Conservation (phyloP, 53 echinoderm and acorn worm species). For the Patiria pectinifera region DNA sequence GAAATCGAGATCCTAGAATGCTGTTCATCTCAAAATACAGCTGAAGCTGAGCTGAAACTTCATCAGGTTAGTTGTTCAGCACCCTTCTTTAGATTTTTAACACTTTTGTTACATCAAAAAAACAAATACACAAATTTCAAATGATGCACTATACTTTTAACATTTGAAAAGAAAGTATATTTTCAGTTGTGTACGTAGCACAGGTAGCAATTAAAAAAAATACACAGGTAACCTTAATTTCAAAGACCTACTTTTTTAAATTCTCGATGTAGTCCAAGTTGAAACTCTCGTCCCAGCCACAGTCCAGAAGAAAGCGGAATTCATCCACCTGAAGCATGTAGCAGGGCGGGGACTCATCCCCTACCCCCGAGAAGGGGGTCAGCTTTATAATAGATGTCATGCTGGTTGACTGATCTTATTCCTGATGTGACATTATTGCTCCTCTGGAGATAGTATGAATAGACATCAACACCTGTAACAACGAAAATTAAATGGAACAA, state of each 20-base stretch:
- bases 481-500: not conserved
- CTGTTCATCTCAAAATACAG: too few relatives aligned
- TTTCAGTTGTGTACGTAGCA: too few relatives aligned
- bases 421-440: not conserved
- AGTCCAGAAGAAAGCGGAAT: slow-evolving; percentile 94
- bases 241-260: slow-evolving; percentile 76
- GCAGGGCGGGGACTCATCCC: slow-evolving; percentile 91
- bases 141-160: too few relatives aligned
- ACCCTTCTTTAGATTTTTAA: too few relatives aligned
- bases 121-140: too few relatives aligned
- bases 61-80: too few relatives aligned
- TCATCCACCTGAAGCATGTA: slow-evolving; percentile 98
- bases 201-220: not conserved
- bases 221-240: not conserved
- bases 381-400: slow-evolving; percentile 99
- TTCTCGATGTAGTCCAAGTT: slow-evolving; percentile 88
- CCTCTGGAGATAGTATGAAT: not conserved
- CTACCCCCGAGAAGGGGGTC: slow-evolving; percentile 92
- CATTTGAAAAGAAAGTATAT: too few relatives aligned
- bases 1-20: too few relatives aligned
- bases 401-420: not conserved
- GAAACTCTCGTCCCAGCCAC: slow-evolving; percentile 98
- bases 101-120: too few relatives aligned
- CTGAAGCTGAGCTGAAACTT: too few relatives aligned
- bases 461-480: not conserved